These are phyloP conservation scores for Anarsia innoxiella DNA, from an alignment of 2,888 invertebrate species.

Conservation along the genomic window DNA sequence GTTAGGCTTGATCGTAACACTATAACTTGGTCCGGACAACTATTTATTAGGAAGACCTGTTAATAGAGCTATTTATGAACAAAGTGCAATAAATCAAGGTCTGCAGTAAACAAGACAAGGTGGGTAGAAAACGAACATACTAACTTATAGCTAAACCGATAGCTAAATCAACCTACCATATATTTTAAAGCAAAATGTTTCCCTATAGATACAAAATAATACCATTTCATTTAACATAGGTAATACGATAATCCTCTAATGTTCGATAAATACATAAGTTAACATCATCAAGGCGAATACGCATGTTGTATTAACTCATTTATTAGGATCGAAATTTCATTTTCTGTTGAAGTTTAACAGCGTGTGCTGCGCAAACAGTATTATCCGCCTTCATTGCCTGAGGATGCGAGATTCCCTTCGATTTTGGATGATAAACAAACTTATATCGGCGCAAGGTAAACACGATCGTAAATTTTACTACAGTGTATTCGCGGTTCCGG, in stretches of 20 bases:
- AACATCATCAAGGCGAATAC: slow-evolving; percentile 12
- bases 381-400: slow-evolving; percentile 52
- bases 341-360: slow-evolving; percentile 46
- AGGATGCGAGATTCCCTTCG: slow-evolving; percentile 46
- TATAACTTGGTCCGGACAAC: slow-evolving; percentile 27
- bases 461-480: slow-evolving; percentile 63
- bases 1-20: slow-evolving; percentile 41
- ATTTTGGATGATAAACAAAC: slow-evolving; percentile 64
- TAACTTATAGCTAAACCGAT: too few species aligned
- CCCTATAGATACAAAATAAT: too few species aligned
- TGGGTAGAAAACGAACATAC: too few species aligned
- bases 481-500: slow-evolving; percentile 41
- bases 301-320: slow-evolving; percentile 45
- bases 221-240: not conserved
- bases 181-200: too few species aligned
- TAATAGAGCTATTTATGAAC: too few species aligned
- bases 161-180: too few species aligned
- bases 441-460: slow-evolving; percentile 58
- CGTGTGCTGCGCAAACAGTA: slow-evolving; percentile 48
- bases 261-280: not conserved
- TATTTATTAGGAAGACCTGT: too few species aligned
- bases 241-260: slow-evolving; percentile 1
- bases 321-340: slow-evolving; percentile 44
- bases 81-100: too few species aligned
- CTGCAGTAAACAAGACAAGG: too few species aligned